A percentile compares a stretch with the other conserved stretches of the same genome.
Evolutionary conservation across 1,140 invertebrate species (phyloP).

Genomic region (Pectinophora gossypiella): DNA sequence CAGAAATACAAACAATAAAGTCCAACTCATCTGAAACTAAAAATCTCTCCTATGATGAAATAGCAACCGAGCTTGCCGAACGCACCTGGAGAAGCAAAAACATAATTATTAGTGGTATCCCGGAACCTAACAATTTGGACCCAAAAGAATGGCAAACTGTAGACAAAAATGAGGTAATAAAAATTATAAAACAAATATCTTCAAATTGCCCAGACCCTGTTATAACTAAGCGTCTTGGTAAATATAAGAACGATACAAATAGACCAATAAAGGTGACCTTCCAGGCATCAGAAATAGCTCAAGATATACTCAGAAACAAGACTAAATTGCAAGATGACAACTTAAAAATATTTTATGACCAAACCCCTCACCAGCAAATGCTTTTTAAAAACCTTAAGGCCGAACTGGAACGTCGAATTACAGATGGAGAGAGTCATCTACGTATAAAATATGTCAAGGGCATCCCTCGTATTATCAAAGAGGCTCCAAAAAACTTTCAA

Average conservation of each 20-base stretch:
- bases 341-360: conserved; percentile 19
- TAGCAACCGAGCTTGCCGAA: too few species aligned
- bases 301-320: conserved; percentile 16
- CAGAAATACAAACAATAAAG: too few species aligned
- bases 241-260: not conserved
- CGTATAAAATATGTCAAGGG: conserved; percentile 21
- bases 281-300: conserved; percentile 7
- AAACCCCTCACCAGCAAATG: conserved; percentile 21
- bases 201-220: not conserved
- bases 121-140: too few species aligned
- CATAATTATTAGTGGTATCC: too few species aligned
- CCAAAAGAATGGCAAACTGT: too few species aligned
- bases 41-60: too few species aligned
- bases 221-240: not conserved
- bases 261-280: conserved; percentile 9
- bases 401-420: conserved; percentile 10
- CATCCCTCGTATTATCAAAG: conserved; percentile 13
- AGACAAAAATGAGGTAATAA: too few species aligned
- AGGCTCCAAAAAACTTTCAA: conserved; percentile 21
- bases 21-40: too few species aligned
- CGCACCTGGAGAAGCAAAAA: too few species aligned
- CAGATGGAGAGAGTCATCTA: conserved; percentile 18
- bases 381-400: conserved; percentile 14
- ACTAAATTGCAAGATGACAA: conserved; percentile 9
- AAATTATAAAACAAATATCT: too few species aligned